Conservation (phyloP, 2,797 vertebrate species). For the Rhadinocentrus ornatus region DNA sequence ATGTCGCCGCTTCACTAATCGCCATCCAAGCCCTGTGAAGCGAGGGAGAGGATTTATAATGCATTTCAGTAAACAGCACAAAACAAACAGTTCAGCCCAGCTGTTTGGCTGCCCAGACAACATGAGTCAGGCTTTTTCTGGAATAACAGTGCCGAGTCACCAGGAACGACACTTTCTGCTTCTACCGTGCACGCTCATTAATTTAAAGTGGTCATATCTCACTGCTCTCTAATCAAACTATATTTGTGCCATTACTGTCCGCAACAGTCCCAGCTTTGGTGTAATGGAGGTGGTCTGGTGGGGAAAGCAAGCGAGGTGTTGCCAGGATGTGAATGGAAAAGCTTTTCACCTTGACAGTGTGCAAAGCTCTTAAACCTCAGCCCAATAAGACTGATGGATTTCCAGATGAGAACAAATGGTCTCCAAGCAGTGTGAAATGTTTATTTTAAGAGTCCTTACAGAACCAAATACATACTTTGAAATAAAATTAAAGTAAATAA, state of each 20-base stretch:
- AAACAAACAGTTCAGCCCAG: conserved; percentile 74
- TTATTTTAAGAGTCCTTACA: conserved; percentile 8
- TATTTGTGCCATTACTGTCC: conserved; percentile 71
- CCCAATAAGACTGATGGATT: conserved; percentile 22
- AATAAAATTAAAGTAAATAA: conserved; percentile 1
- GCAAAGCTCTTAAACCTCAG: conserved; percentile 53
- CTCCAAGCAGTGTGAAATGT: conserved; percentile 1
- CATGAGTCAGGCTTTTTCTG: conserved; percentile 61
- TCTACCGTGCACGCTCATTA: conserved; percentile 69
- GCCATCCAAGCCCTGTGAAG: conserved; percentile 40
- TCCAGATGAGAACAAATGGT: conserved; percentile 30
- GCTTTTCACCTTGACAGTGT: conserved; percentile 71
- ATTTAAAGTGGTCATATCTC: conserved; percentile 80
- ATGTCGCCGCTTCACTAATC: conserved; percentile 48
- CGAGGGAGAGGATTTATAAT: conserved; percentile 63
- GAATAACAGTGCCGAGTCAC: conserved; percentile 71
- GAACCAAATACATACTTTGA: conserved; percentile 2
- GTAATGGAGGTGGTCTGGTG: conserved; percentile 63
- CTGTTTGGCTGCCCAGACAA: conserved; percentile 41
- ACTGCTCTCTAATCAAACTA: conserved; percentile 77
- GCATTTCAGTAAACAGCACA: conserved; percentile 74
- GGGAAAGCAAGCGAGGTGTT: conserved; percentile 59
- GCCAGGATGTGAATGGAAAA: conserved; percentile 70
- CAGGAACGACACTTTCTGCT: conserved; percentile 54
- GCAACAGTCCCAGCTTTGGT: conserved; percentile 52